Evolutionary conservation across 2,888 invertebrate genomes (phyloP).

Genomic region (Orchesellides sinensis): DNA sequence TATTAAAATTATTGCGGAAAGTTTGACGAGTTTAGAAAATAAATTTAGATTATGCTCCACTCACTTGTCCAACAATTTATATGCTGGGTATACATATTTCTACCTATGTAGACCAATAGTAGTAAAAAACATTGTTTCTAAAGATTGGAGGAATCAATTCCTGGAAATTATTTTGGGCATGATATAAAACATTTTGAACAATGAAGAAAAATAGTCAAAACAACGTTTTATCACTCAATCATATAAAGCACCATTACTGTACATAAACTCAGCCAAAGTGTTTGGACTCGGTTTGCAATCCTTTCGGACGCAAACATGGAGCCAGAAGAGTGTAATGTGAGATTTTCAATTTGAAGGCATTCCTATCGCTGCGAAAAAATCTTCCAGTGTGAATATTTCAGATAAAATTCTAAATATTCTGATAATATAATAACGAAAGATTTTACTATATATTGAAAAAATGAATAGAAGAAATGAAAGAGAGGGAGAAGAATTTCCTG

Average conservation of each 20-base stretch:
- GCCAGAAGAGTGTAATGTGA: too few relatives aligned
- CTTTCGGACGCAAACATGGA: too few relatives aligned
- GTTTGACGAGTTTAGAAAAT: slow-evolving; percentile 33
- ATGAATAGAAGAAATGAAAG: not conserved
- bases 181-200: not conserved
- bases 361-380: not conserved
- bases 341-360: not conserved
- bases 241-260: too few relatives aligned
- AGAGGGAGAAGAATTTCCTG: slow-evolving; percentile 30
- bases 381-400: slow-evolving; percentile 10
- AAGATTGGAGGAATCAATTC: not conserved
- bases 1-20: slow-evolving; percentile 29
- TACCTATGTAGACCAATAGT: not conserved
- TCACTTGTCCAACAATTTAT: slow-evolving; percentile 7
- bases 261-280: too few relatives aligned
- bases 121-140: not conserved
- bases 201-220: slow-evolving; percentile 5
- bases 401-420: too few relatives aligned
- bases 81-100: slow-evolving; percentile 4
- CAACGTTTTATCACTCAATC: not conserved
- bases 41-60: slow-evolving; percentile 38
- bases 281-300: too few relatives aligned
- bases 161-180: not conserved
- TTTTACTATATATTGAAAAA: too few relatives aligned
- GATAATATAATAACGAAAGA: too few relatives aligned